A percentile compares a stretch with the other conserved stretches of the same genome.
These are phyloP conservation scores for Pitta sordida DNA, from an alignment of 2,113 vertebrate genomes.

Conservation along the genomic window DNA sequence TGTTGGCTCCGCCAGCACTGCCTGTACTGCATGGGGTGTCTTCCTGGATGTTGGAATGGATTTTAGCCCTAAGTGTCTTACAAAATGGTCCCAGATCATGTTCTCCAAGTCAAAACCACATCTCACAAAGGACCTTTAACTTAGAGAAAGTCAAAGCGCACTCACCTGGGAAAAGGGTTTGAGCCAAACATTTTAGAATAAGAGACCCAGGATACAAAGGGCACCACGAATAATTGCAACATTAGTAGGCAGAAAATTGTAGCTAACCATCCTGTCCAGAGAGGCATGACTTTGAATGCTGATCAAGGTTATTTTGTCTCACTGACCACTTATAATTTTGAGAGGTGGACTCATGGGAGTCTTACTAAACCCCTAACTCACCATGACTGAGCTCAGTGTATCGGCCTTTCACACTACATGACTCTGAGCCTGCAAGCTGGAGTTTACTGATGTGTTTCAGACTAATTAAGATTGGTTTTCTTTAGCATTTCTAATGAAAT, in stretches of 20 bases:
- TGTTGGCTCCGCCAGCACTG: neutral
- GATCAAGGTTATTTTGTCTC: conserved; percentile 63
- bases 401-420: conserved; percentile 54
- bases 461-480: conserved; percentile 66
- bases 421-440: conserved; percentile 51
- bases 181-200: conserved; percentile 55
- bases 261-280: conserved; percentile 44
- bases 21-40: neutral
- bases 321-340: conserved; percentile 54
- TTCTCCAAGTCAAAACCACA: conserved; percentile 23
- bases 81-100: neutral
- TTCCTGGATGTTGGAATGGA: neutral
- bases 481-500: conserved; percentile 66
- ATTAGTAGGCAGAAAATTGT: conserved; percentile 57
- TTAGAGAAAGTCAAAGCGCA: conserved; percentile 26
- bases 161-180: conserved; percentile 58
- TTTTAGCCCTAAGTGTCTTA: conserved; percentile 4
- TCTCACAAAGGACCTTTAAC: conserved; percentile 58
- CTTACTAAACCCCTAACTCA: conserved; percentile 46
- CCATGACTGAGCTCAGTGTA: conserved; percentile 59
- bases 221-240: conserved; percentile 42
- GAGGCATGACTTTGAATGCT: conserved; percentile 56
- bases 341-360: conserved; percentile 57
- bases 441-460: conserved; percentile 69
- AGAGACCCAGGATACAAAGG: conserved; percentile 30